Evolutionary conservation across 2,113 vertebrate species (phyloP), one percentile per base, ranked within the genome.

Genomic region (Paratilapia polleni): DNA sequence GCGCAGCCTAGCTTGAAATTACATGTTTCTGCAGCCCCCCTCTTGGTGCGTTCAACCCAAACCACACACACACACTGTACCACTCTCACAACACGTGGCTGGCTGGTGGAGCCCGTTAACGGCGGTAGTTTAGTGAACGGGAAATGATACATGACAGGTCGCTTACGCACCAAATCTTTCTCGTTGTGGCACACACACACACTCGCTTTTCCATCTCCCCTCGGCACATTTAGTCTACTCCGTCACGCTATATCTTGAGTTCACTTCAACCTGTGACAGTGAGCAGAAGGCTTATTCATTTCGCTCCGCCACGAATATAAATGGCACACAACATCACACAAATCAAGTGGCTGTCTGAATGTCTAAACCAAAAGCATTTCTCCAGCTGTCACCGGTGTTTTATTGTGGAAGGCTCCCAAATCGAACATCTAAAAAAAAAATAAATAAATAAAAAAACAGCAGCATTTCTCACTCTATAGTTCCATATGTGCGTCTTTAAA

Each of bases 1-100:
- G 80, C 54, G 88, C 92, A 93, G 74, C 58, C 85, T 85, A n/a
- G 81, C 92, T 88, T 93, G 92, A 93, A 94, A 93, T 94, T 87
- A 87, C 90, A 92, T 76, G 78, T 92, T 90, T 80, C 83, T 86
- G 80, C 8, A 4, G 4, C 12, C 15, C 13, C 17, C 15, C 28
- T 77, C 49, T 66, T 54, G 68, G 74, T 80, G 84, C 78, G 60
- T 87, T 83, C 80, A 87, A 77, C 63, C 78, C 49, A 52, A 31
- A 63, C 20, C 61, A 12, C 24, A 4, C 77, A 6, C 83, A 13
- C 34, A 56, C 80, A 74, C 54, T 17, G n/a, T 14, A 7, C 1
- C 57, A 1, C 41, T 22, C 57, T 19, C 41, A 20, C n/a, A 62
- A 58, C 91, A 93, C 91, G 85, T 92, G 90, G 87, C 24, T 70